These are phyloP conservation scores for Phaenicophaeus curvirostris DNA, from an alignment of 2,797 vertebrate genomes.

Conservation along the genomic window DNA sequence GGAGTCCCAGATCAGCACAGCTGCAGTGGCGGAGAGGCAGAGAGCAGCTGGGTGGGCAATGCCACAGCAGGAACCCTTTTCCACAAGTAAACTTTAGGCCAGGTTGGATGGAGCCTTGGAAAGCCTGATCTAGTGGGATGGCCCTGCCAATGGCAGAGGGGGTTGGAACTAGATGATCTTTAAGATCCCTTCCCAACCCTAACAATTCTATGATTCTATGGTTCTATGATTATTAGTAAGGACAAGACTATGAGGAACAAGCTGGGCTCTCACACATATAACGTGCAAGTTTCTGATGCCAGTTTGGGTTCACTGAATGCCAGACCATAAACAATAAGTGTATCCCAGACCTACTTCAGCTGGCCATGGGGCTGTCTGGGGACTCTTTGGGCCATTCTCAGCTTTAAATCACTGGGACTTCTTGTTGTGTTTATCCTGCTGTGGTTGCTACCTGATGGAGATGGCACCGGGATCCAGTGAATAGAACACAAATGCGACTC, in stretches of 20 bases:
- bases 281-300: fast-evolving
- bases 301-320: not conserved
- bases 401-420: not conserved
- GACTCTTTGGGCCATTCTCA: not conserved
- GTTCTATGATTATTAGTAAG: not conserved
- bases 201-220: no score
- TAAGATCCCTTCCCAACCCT: no score
- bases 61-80: not conserved
- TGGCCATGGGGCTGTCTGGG: no score
- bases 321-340: not conserved
- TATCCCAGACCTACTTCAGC: not conserved
- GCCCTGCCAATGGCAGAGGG: no score
- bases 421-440: not conserved
- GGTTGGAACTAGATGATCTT: no score
- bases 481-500: not conserved
- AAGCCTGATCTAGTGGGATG: no score
- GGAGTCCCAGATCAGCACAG: not conserved
- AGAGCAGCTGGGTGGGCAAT: fast-evolving
- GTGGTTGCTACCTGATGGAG: not conserved
- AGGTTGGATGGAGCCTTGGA: no score
- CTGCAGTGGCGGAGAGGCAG: not conserved
- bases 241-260: not conserved
- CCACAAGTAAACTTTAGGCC: not conserved
- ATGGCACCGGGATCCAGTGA: not conserved
- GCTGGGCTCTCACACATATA: not conserved